Base-by-base conservation (phyloP, 2,888 invertebrate genomes). In the Melanargia galathea region DNA sequence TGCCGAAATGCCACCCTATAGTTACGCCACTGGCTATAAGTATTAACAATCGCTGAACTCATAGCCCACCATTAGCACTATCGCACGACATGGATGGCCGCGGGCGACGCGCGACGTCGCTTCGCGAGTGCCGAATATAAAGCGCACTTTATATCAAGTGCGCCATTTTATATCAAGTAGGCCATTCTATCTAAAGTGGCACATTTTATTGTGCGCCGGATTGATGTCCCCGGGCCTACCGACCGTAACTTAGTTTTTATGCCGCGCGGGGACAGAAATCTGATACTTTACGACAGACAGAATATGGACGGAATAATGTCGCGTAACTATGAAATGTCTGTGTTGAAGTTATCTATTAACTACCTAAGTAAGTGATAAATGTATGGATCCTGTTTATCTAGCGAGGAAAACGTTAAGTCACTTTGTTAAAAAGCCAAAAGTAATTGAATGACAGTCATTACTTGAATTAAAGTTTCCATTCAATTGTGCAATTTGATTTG, bases 81-180 rank as follows among this genome's bases (percentile, higher is more conserved):
- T 16, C 38, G 35, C 46, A 2, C 49, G 62, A 60, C 65, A 59
- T 55, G 57, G n/a, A 24, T 43, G 35, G 65, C 64, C 63, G 54
- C 57, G 62, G 62, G 64, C 70, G 57, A 38, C 56, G 54, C 56
- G 56, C 60, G 55, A 59, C 63, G 22, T n/a, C n/a, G n/a, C n/a
- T n/a, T 20, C 38, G 43, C 30, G 35, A 30, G 11, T 33, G 26
- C 60, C 70, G 68, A 71, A 71, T 69, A 69, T 67, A 67, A 69
- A 69, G 63, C 43, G 33, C 45, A 16, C 43, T 45, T 45, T 45
- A 46, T 56, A 56, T 43, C 16, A 5, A 51, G 51, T 51, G 30
- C 13, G n/a, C 49, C 30, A 16, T 49, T 49, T 26, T 24, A 33
- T 33, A 51, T 51, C 7, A 13, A 56, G 43, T 65, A 55, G 60